Evolutionary conservation across 2,113 vertebrate genomes (phyloP).

Genomic region (Microcebus ravelobensis): DNA sequence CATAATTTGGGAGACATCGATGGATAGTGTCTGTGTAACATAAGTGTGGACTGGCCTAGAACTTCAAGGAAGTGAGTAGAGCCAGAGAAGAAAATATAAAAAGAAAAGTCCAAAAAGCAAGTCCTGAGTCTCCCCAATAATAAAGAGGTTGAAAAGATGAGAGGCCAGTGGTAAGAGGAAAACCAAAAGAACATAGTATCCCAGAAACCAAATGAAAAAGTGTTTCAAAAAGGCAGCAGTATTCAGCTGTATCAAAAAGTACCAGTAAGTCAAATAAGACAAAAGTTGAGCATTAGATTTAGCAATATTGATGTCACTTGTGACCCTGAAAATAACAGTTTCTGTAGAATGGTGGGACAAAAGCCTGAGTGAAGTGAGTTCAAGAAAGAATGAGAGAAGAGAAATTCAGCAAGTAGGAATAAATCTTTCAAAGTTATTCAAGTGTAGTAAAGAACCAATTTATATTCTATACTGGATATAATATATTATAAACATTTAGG

Average conservation of each 20-base stretch:
- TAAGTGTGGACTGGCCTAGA: neutral
- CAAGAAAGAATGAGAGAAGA: neutral
- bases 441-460: neutral
- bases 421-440: neutral
- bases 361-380: slow-evolving; percentile 8
- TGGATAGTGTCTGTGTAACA: neutral
- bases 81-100: neutral
- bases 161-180: neutral
- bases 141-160: neutral
- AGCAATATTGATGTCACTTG: neutral
- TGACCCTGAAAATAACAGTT: neutral
- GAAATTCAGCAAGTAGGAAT: neutral
- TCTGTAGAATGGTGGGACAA: neutral
- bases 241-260: neutral
- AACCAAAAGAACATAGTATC: neutral
- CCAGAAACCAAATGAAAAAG: neutral
- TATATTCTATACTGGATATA: neutral
- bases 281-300: neutral
- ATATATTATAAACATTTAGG: neutral
- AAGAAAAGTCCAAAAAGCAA: neutral
- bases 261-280: neutral
- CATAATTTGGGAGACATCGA: neutral
- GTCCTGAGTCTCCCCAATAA: neutral
- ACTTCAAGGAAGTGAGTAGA: neutral
- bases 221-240: neutral